These are phyloP conservation scores for Catharus minimus DNA, from an alignment of 2,113 vertebrate species.

Conservation along the genomic window DNA sequence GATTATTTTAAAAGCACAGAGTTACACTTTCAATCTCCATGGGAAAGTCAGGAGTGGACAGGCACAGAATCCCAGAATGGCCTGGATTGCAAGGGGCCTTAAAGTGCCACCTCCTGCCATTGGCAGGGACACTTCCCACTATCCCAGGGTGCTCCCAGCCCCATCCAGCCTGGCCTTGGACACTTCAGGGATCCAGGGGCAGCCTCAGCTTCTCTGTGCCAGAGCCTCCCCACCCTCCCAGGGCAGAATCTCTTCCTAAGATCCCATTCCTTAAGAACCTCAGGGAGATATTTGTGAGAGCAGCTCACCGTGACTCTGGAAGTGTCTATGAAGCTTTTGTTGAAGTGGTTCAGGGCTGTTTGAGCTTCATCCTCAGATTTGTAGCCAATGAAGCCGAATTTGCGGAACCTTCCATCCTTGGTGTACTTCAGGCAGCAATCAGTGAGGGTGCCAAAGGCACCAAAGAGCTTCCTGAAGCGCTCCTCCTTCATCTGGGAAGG, in stretches of 20 bases:
- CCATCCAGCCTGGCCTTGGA: neutral
- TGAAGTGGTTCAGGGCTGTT: constrained; percentile 82
- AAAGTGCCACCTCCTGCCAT: neutral
- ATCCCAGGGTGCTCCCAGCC: accelerated
- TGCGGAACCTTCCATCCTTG: constrained; percentile 91
- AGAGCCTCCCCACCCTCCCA: neutral
- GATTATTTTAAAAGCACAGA: neutral
- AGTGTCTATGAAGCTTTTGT: constrained; percentile 92
- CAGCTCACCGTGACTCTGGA: constrained; percentile 84
- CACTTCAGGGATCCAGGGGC: neutral
- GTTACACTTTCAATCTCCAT: accelerated
- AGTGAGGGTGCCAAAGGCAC: constrained; percentile 86
- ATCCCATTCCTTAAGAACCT: accelerated
- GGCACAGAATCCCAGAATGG: neutral
- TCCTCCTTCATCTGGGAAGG: constrained; percentile 88
- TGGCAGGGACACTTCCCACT: neutral
- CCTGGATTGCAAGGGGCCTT: accelerated
- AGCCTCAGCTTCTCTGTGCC: neutral
- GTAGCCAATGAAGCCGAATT: constrained; percentile 97
- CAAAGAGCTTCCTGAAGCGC: constrained; percentile 86
- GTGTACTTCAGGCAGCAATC: constrained; percentile 93
- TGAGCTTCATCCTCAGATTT: constrained; percentile 85
- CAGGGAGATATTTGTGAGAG: accelerated
- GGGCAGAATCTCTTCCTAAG: neutral
- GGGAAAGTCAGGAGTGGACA: neutral